Evolutionary conservation across 2,113 vertebrate species (phyloP), one percentile per base, ranked within the genome.

Genomic region (Zootoca vivipara): DNA sequence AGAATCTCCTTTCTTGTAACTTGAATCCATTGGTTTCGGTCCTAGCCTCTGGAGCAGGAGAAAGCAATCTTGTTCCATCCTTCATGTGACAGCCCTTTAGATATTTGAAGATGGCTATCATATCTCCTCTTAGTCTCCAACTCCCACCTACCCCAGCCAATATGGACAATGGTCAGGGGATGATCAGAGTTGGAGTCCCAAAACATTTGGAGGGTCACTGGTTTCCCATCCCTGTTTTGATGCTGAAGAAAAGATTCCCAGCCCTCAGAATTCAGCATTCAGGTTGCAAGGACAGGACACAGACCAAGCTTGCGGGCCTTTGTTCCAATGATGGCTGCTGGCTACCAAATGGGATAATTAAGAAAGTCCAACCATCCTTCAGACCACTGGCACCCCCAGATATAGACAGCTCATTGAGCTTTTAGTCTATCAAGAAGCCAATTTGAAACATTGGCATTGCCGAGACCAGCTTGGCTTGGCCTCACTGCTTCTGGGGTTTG

Each of bases 401-500:
- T 62, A n/a, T 10, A 33, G 87, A 40, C 72, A 91, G 91, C 20
- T 83, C 64, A 89, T 78, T 89, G 77, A 88, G 46, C 40, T 92
- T 89, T 91, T 89, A 73, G 46, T 72, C 28, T 74, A 22, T 80
- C 93, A 87, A 85, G 85, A 79, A 70, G 72, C 73, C 84, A 56
- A 62, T 67, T 92, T 87, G 64, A 83, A 92, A 91, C 69, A 18
- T 83, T 94, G 89, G 67, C 52, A 83, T 77, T 93, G 82, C 58
- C 82, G 65, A 38, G 89, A 42, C 87, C 78, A 58, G 52, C 26
- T 92, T 94, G 93, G 67, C 82, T 93, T 81, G 38, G 85, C 90
- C 85, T 85, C 85, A 92, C 85, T 67, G 28, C 77, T 83, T 90
- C 93, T 92, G 67, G 67, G 94, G 91, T 93, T 84, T 52, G 91